These are phyloP conservation scores for Iselma pallidipennis DNA, from an alignment of 2,888 invertebrate species.

Conservation along the genomic window DNA sequence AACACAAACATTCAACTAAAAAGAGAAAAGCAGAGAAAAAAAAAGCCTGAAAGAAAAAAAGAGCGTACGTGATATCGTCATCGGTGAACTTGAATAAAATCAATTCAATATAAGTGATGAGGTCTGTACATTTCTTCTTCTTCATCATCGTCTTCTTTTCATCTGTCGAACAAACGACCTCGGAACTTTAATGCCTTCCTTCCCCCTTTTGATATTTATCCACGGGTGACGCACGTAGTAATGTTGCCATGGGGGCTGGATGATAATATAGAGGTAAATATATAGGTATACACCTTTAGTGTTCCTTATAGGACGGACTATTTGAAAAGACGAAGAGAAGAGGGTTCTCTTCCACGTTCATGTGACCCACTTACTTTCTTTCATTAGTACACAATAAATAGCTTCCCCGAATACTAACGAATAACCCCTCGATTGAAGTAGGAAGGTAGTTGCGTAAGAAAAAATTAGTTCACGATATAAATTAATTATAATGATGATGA, in stretches of 20 bases:
- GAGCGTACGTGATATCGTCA: constrained; percentile 3
- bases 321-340: neutral
- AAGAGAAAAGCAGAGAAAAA: neutral
- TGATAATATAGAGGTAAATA: neutral
- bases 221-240: too few relatives aligned
- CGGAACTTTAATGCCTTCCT: neutral
- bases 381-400: neutral
- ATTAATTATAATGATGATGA: too few relatives aligned
- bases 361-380: neutral
- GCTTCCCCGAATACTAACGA: neutral
- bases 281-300: neutral
- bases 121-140: constrained; percentile 6
- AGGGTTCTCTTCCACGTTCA: neutral
- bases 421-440: neutral
- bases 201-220: neutral
- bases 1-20: neutral
- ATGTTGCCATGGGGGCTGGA: neutral
- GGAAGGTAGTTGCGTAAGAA: neutral
- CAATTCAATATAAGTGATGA: neutral
- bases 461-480: too few relatives aligned
- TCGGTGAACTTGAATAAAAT: neutral
- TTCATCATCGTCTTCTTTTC: constrained; percentile 4
- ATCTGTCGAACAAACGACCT: neutral
- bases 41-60: neutral
- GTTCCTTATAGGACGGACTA: neutral